phyloP scores from a whole-genome alignment of 2,797 vertebrate genomes.

The Cuniculus paca region DNA sequence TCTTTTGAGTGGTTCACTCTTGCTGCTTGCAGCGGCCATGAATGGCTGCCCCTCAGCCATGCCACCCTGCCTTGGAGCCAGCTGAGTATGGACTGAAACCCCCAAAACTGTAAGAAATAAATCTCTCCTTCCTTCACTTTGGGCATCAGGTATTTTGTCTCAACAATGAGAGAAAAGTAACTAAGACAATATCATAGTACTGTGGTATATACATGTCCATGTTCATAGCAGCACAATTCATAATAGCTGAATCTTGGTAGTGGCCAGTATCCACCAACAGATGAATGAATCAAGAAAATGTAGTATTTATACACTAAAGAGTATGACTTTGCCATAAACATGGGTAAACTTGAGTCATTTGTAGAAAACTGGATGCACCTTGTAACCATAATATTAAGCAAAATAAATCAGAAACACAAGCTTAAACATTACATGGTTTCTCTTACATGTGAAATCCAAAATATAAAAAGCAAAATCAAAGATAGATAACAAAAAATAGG shows the following conservation, averaged over 20 bases:
- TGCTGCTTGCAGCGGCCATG: too few species aligned
- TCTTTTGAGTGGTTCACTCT: too few species aligned
- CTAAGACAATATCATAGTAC: too few species aligned
- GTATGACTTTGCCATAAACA: neutral
- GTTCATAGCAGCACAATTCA: neutral
- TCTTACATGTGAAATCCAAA: neutral
- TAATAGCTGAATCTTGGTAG: neutral
- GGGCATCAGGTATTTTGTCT: too few species aligned
- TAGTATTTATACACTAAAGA: neutral
- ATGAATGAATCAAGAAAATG: neutral
- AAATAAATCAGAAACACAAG: neutral
- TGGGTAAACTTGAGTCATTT: neutral
- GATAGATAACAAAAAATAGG: neutral
- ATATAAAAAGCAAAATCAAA: neutral
- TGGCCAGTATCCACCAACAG: neutral
- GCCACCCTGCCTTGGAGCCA: too few species aligned
- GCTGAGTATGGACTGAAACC: too few species aligned
- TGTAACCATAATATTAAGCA: neutral
- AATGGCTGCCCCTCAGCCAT: too few species aligned
- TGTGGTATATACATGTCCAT: neutral
- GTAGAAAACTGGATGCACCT: neutral
- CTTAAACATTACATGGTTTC: neutral
- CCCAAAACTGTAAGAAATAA: too few species aligned
- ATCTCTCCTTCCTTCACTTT: too few species aligned
- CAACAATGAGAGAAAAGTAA: too few species aligned